A percentile compares a stretch with the other conserved stretches of the same genome.
Evolutionary conservation across 2,113 vertebrate species (phyloP).

Genomic region (Mustela nigripes): DNA sequence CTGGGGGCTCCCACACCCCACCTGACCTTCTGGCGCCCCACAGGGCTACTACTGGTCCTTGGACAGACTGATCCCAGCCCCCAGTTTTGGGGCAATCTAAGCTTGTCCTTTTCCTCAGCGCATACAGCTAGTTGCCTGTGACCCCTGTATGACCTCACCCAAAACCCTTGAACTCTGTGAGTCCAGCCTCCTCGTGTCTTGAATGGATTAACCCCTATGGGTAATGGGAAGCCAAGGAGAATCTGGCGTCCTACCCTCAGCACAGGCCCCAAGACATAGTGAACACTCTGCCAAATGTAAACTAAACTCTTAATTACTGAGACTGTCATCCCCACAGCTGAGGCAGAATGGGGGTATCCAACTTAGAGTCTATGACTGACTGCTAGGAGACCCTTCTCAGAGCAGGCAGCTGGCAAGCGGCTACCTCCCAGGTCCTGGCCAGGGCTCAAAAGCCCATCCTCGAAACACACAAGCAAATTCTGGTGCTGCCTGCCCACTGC

Average conservation of each 20-base stretch:
- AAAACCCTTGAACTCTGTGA: background rate
- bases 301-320: background rate
- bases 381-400: background rate
- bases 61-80: background rate
- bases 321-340: background rate
- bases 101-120: background rate
- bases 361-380: background rate
- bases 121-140: background rate
- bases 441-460: background rate
- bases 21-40: too few relatives aligned
- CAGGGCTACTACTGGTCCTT: background rate
- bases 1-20: fast-evolving
- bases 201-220: background rate
- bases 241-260: too few relatives aligned
- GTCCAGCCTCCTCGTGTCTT: background rate
- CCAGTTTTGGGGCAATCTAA: background rate
- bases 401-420: background rate
- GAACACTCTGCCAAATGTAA: too few relatives aligned
- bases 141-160: background rate
- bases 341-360: background rate
- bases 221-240: background rate
- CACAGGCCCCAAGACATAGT: background rate
- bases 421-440: background rate
- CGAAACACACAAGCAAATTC: background rate
- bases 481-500: background rate